Conservation (phyloP, 2,797 vertebrate species). For the Hozukius guyotensis region DNA sequence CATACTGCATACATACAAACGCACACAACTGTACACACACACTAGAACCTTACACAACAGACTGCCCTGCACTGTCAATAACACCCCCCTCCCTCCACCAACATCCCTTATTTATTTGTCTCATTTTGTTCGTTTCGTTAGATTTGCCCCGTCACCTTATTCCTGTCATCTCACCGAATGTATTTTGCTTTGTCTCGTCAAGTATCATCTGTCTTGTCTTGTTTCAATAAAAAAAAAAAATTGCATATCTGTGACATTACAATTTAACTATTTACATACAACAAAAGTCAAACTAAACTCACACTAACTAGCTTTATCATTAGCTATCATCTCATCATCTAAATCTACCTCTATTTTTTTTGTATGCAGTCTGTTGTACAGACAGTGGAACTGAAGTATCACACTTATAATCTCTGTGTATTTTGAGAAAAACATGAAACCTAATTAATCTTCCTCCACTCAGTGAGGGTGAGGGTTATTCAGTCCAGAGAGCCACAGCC, state of each 20-base stretch:
- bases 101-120: too few species aligned
- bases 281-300: too few species aligned
- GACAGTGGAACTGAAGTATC: background rate
- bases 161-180: too few species aligned
- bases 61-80: too few species aligned
- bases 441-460: background rate
- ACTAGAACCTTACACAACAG: too few species aligned
- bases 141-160: rapidly evolving
- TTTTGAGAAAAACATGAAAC: background rate
- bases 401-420: background rate
- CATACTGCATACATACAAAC: too few species aligned
- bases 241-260: background rate
- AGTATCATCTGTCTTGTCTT: too few species aligned
- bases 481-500: background rate
- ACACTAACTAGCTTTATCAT: background rate
- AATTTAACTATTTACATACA: background rate
- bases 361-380: background rate
- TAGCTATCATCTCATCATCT: background rate
- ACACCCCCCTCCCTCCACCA: too few species aligned
- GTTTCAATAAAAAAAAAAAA: too few species aligned
- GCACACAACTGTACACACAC: too few species aligned
- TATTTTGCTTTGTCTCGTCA: too few species aligned
- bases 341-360: background rate
- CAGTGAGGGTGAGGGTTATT: background rate
- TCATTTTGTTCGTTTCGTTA: too few species aligned